Percentiles rank a stretch among this genome's conserved stretches.
Conservation (phyloP, 2,113 vertebrate species). For the Pterocles orientalis region DNA sequence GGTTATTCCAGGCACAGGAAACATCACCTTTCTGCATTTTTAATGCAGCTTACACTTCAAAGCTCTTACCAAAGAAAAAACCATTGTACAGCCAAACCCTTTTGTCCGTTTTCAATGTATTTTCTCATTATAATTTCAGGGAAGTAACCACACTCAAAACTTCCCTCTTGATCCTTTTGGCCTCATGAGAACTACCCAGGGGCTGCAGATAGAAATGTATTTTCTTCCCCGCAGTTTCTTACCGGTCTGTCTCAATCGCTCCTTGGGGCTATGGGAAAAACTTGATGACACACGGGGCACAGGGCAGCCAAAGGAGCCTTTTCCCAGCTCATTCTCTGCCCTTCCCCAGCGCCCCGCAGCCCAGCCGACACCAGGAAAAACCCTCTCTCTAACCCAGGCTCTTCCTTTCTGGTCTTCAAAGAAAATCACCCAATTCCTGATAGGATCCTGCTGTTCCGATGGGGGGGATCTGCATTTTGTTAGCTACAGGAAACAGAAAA, state of each 20-base stretch:
- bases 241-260: background rate
- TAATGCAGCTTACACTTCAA: background rate
- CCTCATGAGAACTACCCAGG: background rate
- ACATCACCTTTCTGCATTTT: background rate
- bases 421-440: background rate
- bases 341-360: background rate
- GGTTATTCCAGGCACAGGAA: background rate
- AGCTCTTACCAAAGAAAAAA: background rate
- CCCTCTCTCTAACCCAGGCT: background rate
- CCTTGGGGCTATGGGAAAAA: background rate
- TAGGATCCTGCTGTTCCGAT: background rate
- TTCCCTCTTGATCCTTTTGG: background rate
- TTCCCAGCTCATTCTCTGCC: background rate
- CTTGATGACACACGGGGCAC: fast-evolving
- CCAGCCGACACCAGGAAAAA: background rate
- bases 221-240: background rate
- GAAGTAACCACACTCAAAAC: background rate
- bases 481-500: conserved; percentile 39
- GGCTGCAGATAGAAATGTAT: background rate
- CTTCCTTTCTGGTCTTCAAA: background rate
- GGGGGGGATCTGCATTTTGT: background rate
- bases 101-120: fast-evolving
- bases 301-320: background rate
- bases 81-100: background rate
- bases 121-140: background rate